Evolutionary conservation across 2,797 vertebrate species (phyloP).

Genomic region (Cossypha polioptera): DNA sequence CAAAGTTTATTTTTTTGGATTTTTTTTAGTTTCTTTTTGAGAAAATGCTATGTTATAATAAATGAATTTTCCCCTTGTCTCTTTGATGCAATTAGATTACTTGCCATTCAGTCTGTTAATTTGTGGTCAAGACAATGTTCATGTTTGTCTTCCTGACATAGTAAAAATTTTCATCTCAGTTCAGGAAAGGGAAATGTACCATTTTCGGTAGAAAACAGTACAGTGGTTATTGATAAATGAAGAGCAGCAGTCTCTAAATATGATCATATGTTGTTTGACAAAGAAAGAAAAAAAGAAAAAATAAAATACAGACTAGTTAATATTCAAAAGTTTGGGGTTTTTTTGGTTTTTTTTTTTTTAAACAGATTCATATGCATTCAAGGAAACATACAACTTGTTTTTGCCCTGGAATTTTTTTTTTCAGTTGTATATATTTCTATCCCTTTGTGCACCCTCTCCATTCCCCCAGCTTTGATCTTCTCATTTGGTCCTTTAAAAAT

Average conservation of each 20-base stretch:
- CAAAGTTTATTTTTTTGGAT: not conserved
- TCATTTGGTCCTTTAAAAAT: not conserved
- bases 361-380: not conserved
- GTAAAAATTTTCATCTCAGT: not conserved
- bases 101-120: not conserved
- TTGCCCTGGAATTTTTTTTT: not conserved
- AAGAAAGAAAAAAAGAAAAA: not conserved
- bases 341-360: too few species aligned
- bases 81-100: not conserved
- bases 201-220: not conserved
- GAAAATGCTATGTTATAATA: not conserved
- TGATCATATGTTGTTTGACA: not conserved
- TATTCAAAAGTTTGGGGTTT: not conserved
- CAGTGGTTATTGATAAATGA: not conserved
- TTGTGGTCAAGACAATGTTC: not conserved
- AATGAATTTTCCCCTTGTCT: not conserved
- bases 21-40: not conserved
- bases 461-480: not conserved
- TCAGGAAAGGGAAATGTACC: not conserved
- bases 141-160: not conserved
- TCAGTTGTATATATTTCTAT: not conserved
- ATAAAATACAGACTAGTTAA: not conserved
- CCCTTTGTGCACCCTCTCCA: not conserved
- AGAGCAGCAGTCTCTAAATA: not conserved
- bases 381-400: not conserved